phyloP scores from a whole-genome alignment of 2,888 invertebrate genomes.

The Camptogramma bilineatum region DNA sequence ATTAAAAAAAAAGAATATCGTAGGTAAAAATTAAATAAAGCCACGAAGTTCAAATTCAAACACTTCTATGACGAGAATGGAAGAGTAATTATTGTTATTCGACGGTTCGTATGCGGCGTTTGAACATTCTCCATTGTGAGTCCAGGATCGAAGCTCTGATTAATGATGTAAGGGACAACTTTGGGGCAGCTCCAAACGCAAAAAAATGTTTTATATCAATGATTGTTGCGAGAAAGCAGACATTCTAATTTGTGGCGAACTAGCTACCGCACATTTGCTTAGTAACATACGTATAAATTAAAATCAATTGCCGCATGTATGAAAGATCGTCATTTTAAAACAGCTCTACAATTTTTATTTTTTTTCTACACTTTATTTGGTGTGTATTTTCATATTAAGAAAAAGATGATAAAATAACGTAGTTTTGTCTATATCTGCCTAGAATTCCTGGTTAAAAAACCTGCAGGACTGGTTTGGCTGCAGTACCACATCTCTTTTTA shows the following conservation, averaged over 20 bases:
- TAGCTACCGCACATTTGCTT: background rate
- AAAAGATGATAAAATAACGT: no score
- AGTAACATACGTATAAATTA: background rate
- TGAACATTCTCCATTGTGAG: constrained; percentile 83
- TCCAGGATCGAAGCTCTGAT: constrained; percentile 83
- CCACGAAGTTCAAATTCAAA: constrained; percentile 14
- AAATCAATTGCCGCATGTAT: background rate
- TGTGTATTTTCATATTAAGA: no score
- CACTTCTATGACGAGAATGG: constrained; percentile 56
- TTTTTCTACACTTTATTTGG: no score
- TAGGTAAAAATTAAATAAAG: background rate
- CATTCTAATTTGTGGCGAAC: background rate
- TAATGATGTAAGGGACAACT: constrained; percentile 79
- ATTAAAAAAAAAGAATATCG: no score
- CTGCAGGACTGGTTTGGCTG: no score
- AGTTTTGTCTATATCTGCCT: no score
- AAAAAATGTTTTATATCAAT: constrained; percentile 43
- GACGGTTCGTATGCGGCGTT: constrained; percentile 76
- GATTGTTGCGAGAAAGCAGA: constrained; percentile 1
- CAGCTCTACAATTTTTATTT: no score
- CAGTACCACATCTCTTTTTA: no score
- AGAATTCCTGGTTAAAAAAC: no score
- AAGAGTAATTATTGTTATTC: constrained; percentile 84
- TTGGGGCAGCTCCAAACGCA: constrained; percentile 49
- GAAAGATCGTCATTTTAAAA: background rate